Percentiles rank a stretch among this genome's conserved stretches.
phyloP scores from a whole-genome alignment of 1,140 invertebrate genomes.

The Mamestra configurata region DNA sequence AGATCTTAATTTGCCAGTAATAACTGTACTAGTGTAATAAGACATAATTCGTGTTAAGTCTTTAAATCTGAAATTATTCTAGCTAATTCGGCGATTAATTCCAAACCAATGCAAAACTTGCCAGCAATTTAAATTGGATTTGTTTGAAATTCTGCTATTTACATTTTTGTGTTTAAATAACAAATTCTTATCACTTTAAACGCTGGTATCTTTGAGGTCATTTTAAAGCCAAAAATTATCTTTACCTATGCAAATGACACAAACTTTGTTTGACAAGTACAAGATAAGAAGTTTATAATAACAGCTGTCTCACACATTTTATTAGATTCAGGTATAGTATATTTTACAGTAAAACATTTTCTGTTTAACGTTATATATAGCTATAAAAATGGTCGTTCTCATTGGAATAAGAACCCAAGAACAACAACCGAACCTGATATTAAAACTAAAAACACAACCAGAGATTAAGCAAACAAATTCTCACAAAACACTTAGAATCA shows the following conservation, averaged over 20 bases:
- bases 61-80: neutral
- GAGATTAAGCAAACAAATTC: neutral
- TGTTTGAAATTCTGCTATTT: neutral
- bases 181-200: neutral
- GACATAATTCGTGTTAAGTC: neutral
- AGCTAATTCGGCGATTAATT: constrained; percentile 1
- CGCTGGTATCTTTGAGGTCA: constrained; percentile 3
- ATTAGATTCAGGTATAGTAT: too few species aligned
- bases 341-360: too few species aligned
- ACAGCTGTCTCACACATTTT: neutral
- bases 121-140: neutral
- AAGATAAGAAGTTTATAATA: neutral
- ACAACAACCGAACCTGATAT: too few species aligned
- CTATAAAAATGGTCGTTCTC: too few species aligned
- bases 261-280: neutral
- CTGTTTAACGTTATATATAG: too few species aligned
- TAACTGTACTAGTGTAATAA: neutral
- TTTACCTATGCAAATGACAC: neutral
- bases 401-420: too few species aligned
- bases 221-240: constrained; percentile 9
- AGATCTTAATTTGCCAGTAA: neutral
- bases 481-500: constrained; percentile 4
- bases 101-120: constrained; percentile 2
- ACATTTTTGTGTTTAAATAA: constrained; percentile 29
- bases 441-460: neutral